Evolutionary conservation across 2,113 vertebrate genomes (phyloP).

Genomic region (Muscicapa adusta): DNA sequence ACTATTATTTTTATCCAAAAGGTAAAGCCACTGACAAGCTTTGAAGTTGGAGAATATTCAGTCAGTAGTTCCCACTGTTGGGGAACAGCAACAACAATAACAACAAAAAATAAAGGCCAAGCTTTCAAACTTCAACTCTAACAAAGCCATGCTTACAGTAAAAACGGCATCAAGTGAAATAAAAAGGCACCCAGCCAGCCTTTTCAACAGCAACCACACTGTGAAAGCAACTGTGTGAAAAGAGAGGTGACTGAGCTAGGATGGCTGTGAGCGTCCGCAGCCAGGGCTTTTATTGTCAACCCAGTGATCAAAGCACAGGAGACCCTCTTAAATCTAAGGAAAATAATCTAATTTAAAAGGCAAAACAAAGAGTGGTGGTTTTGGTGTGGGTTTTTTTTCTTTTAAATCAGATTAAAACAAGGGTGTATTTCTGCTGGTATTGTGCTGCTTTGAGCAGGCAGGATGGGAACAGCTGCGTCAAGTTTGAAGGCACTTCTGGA

Average conservation of each 20-base stretch:
- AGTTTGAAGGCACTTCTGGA: conserved; percentile 58
- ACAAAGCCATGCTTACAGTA: conserved; percentile 54
- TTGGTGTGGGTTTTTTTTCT: neutral
- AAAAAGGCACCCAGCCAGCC: conserved; percentile 44
- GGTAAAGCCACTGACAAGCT: conserved; percentile 38
- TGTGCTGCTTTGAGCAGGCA: conserved; percentile 36
- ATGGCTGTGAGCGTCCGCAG: neutral
- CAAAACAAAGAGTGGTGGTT: conserved; percentile 56
- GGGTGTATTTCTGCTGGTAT: conserved; percentile 42
- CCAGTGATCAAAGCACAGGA: conserved; percentile 68
- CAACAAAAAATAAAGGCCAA: conserved; percentile 46
- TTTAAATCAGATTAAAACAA: conserved; percentile 56
- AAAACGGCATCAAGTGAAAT: conserved; percentile 8
- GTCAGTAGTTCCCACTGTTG: neutral
- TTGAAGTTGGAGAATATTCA: conserved; percentile 7
- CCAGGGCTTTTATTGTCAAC: conserved; percentile 61
- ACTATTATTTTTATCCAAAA: conserved; percentile 24
- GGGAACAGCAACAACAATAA: conserved; percentile 49
- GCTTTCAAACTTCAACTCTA: conserved; percentile 43
- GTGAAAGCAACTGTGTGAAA: conserved; percentile 44
- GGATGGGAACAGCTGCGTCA: conserved; percentile 35
- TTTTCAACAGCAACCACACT: conserved; percentile 42
- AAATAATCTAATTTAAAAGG: conserved; percentile 70
- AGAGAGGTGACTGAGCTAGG: conserved; percentile 30
- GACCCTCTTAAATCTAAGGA: conserved; percentile 64